These are phyloP conservation scores for Littorina saxatilis DNA, from an alignment of 1,140 invertebrate species.

Conservation along the genomic window DNA sequence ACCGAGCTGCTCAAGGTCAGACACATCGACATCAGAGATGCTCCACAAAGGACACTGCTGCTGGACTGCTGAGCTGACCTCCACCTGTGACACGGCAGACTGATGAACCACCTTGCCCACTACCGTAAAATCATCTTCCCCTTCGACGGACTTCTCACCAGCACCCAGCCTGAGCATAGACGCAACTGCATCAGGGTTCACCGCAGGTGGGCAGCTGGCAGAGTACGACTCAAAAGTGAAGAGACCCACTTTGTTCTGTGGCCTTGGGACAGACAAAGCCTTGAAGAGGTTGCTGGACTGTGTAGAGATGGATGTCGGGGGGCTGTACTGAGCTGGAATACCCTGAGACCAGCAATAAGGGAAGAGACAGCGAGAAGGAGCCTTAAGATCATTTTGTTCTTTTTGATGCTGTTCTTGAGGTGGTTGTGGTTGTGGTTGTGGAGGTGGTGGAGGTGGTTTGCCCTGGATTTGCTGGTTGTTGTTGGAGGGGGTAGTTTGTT, in stretches of 20 bases:
- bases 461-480: not conserved
- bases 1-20: no score
- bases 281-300: not conserved
- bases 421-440: not conserved
- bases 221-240: not conserved
- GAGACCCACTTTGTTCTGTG: not conserved
- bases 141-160: no score
- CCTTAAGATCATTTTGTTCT: no score
- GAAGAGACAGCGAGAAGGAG: not conserved
- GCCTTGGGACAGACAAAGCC: not conserved
- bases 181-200: not conserved
- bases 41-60: no score
- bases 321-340: conserved; percentile 1
- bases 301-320: not conserved
- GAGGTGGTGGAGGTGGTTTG: not conserved
- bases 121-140: no score
- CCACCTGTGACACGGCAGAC: no score
- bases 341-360: conserved; percentile 4
- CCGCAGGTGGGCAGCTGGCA: no score
- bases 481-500: no score
- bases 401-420: not conserved
- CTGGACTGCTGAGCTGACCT: no score
- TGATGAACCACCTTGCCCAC: no score
- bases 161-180: not conserved
- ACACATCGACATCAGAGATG: no score